These are phyloP conservation scores for Tachyglossus aculeatus DNA, from an alignment of 2,797 vertebrate species.

Conservation along the genomic window DNA sequence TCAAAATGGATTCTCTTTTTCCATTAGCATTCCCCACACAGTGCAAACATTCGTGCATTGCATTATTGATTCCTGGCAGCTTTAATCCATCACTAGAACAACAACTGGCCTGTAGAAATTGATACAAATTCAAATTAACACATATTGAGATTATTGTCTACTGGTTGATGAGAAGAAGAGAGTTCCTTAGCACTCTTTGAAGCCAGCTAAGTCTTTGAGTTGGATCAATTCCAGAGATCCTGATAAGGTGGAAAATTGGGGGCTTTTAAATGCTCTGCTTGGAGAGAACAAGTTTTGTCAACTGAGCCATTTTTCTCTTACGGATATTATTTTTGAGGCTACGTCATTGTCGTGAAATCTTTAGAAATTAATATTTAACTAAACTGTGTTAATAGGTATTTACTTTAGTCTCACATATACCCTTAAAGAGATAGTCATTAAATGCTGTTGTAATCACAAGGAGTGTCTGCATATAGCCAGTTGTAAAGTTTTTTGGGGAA, in stretches of 20 bases:
- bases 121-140: not conserved
- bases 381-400: not conserved
- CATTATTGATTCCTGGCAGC: constrained; percentile 19
- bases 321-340: not conserved
- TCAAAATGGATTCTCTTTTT: too few relatives aligned
- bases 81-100: constrained; percentile 28
- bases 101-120: not conserved
- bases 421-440: not conserved
- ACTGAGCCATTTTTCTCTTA: not conserved
- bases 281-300: not conserved
- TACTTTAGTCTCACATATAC: not conserved
- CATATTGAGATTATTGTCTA: not conserved
- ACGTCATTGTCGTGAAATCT: not conserved
- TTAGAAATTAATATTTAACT: not conserved
- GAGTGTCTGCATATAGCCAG: not conserved
- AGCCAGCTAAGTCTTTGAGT: not conserved
- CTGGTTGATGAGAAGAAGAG: not conserved
- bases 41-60: constrained; percentile 25
- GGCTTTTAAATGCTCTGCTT: not conserved
- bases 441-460: constrained; percentile 10
- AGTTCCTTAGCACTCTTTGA: not conserved
- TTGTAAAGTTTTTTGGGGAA: not conserved
- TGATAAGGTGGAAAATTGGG: not conserved
- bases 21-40: constrained; percentile 14
- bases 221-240: not conserved